Evolutionary conservation across 1,140 invertebrate species (phyloP).

Genomic region (Papilio dardanus): DNA sequence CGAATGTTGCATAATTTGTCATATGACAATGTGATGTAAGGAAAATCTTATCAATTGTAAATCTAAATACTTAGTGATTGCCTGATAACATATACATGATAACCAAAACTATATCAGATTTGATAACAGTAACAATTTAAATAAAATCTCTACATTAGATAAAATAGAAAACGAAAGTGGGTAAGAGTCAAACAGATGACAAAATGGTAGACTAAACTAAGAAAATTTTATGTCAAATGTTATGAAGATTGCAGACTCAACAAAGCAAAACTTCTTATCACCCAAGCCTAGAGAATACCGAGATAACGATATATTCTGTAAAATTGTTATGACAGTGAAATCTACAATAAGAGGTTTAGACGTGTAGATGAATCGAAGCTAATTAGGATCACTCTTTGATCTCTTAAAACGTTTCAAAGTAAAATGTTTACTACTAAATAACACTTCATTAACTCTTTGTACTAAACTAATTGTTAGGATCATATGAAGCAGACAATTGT

Average conservation of each 20-base stretch:
- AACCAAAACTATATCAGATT: background rate
- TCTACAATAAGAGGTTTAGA: too few relatives aligned
- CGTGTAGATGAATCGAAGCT: too few relatives aligned
- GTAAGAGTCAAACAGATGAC: background rate
- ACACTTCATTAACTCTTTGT: background rate
- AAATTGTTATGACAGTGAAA: too few relatives aligned
- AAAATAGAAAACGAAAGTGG: background rate
- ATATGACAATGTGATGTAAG: background rate
- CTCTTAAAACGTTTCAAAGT: too few relatives aligned
- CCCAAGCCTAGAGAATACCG: too few relatives aligned
- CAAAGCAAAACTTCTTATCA: too few relatives aligned
- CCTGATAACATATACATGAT: background rate
- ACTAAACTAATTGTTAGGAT: background rate
- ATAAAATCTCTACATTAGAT: background rate
- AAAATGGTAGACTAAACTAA: too few relatives aligned
- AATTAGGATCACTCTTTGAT: too few relatives aligned
- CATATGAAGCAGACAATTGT: background rate
- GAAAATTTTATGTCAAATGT: too few relatives aligned
- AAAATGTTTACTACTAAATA: background rate
- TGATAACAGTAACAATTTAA: background rate
- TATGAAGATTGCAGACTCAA: too few relatives aligned
- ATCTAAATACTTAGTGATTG: constrained; percentile 4
- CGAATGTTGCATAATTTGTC: background rate
- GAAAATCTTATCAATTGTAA: constrained; percentile 1
- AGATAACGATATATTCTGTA: too few relatives aligned